Conservation (phyloP, 35 echinoderm and acorn worm species). For the Amphiura filiformis region DNA sequence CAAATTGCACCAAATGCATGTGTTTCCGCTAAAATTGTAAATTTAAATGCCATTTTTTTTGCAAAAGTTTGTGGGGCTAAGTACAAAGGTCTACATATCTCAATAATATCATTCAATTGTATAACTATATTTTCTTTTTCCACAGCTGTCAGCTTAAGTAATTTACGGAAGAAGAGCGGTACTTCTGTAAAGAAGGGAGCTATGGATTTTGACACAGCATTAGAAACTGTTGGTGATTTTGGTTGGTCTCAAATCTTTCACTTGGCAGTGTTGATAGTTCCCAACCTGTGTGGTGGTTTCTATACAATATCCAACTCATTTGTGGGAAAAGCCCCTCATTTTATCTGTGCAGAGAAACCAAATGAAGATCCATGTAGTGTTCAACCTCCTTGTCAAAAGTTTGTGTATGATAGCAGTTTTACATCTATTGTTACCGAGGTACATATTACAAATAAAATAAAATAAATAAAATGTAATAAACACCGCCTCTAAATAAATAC, state of each 20-base stretch:
- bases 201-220: not conserved
- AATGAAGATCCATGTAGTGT: not conserved
- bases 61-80: too few species aligned
- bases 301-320: not conserved
- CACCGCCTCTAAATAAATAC: too few species aligned
- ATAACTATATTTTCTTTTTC: too few species aligned
- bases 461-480: too few species aligned
- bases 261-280: not conserved
- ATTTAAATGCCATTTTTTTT: too few species aligned
- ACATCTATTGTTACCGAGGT: slow-evolving; percentile 5
- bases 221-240: not conserved
- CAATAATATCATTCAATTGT: too few species aligned
- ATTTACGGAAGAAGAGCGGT: not conserved
- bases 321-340: not conserved
- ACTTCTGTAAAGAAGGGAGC: not conserved
- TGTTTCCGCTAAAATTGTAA: too few species aligned
- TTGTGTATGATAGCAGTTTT: not conserved
- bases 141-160: too few species aligned
- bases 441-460: too few species aligned
- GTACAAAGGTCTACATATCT: too few species aligned
- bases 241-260: not conserved
- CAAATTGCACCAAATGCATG: too few species aligned
- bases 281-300: not conserved
- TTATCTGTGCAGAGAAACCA: not conserved
- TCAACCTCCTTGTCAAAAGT: not conserved